Evolutionary conservation across 2,113 vertebrate species (phyloP).

Genomic region (Columba livia): DNA sequence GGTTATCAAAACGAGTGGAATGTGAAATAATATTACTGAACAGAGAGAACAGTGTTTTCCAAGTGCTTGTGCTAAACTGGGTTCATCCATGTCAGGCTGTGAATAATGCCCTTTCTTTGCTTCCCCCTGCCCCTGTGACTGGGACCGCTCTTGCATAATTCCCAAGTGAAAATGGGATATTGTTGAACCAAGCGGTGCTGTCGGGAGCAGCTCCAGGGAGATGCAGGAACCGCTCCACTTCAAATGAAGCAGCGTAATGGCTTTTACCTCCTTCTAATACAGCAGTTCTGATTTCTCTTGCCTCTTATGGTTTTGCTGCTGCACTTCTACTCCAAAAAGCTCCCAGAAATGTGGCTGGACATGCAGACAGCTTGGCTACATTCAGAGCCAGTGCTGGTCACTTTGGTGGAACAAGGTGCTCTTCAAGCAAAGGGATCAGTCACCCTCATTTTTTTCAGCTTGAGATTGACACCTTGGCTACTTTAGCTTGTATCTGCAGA

Average conservation of each 20-base stretch:
- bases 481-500: not conserved
- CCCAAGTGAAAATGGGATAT: conserved; percentile 59
- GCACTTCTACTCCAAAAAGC: not conserved
- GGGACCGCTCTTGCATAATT: conserved; percentile 58
- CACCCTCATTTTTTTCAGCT: not conserved
- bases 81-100: conserved; percentile 55
- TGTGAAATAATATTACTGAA: conserved; percentile 72
- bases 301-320: not conserved
- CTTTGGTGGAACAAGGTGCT: not conserved
- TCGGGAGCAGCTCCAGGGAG: not conserved
- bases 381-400: not conserved
- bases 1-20: conserved; percentile 78
- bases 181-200: conserved; percentile 40
- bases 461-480: not conserved
- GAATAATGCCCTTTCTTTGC: conserved; percentile 73
- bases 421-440: not conserved
- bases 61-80: conserved; percentile 55
- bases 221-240: not conserved
- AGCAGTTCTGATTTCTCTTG: not conserved
- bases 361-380: not conserved
- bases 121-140: conserved; percentile 65
- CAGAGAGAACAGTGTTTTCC: conserved; percentile 76
- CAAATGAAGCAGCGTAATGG: not conserved
- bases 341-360: not conserved
- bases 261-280: not conserved